These are phyloP conservation scores for Romanogobio albipinnatus DNA, from an alignment of 2,113 vertebrate genomes.

Conservation along the genomic window DNA sequence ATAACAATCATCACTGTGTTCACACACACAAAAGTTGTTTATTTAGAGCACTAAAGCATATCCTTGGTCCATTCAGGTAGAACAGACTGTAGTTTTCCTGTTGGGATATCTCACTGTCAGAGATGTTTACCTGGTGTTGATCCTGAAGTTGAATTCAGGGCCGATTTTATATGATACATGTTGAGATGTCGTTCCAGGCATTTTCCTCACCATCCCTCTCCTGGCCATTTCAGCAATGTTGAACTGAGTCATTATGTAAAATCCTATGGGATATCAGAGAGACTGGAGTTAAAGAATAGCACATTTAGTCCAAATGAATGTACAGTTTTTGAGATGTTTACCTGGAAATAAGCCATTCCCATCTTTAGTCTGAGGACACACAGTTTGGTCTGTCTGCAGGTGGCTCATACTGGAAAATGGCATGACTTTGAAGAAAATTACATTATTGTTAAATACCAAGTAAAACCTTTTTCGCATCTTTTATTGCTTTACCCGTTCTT, in stretches of 20 bases:
- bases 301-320: not conserved
- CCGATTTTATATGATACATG: conserved; percentile 84
- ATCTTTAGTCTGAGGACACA: conserved; percentile 78
- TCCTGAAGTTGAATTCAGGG: conserved; percentile 84
- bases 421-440: conserved; percentile 74
- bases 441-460: not conserved
- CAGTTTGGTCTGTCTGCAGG: conserved; percentile 71
- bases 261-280: conserved; percentile 71
- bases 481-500: not conserved
- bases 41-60: not conserved
- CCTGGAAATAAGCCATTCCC: conserved; percentile 85
- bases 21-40: not conserved
- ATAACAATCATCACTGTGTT: not conserved
- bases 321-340: conserved; percentile 56
- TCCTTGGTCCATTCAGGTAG: not conserved
- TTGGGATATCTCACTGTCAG: not conserved
- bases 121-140: conserved; percentile 83
- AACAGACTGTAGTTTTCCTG: not conserved
- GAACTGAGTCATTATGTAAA: conserved; percentile 91
- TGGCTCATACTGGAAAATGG: conserved; percentile 76
- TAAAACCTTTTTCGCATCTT: not conserved
- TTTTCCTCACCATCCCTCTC: conserved; percentile 78
- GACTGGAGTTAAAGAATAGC: not conserved
- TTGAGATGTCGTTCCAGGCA: conserved; percentile 79
- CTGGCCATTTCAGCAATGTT: conserved; percentile 86